Percentiles rank a stretch among this genome's conserved stretches.
Evolutionary conservation across 1,140 invertebrate species (phyloP).

Genomic region (Drosophila seguyi): DNA sequence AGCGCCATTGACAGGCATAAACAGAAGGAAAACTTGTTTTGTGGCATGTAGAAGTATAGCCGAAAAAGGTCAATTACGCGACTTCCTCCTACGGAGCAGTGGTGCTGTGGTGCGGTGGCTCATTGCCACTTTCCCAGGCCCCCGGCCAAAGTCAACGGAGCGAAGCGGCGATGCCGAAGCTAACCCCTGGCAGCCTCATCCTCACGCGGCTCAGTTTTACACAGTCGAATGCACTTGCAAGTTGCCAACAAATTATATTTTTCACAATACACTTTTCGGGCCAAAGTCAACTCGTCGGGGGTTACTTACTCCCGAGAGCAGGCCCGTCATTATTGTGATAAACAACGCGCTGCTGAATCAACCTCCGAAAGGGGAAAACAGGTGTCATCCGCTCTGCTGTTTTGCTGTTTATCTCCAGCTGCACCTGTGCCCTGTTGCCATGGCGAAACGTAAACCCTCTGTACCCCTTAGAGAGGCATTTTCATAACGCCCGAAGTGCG

Average conservation of each 20-base stretch:
- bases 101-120: slow-evolving; percentile 6
- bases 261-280: slow-evolving; percentile 52
- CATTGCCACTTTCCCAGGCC: slow-evolving; percentile 69
- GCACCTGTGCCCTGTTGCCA: slow-evolving; percentile 45
- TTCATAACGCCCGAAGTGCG: neutral
- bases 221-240: slow-evolving; percentile 73
- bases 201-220: slow-evolving; percentile 63
- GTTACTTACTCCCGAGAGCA: slow-evolving; percentile 27
- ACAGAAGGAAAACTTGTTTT: slow-evolving; percentile 39
- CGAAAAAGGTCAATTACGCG: slow-evolving; percentile 77
- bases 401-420: slow-evolving; percentile 47
- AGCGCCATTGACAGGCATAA: slow-evolving; percentile 29
- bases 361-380: slow-evolving; percentile 45
- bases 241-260: slow-evolving; percentile 62
- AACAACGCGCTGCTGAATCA: slow-evolving; percentile 47
- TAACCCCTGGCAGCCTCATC: slow-evolving; percentile 39
- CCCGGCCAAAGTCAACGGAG: slow-evolving; percentile 33
- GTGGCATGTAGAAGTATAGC: slow-evolving; percentile 42
- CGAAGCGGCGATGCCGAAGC: slow-evolving; percentile 23
- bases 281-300: slow-evolving; percentile 42
- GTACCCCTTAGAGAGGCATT: neutral
- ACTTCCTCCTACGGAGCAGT: slow-evolving; percentile 39
- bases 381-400: slow-evolving; percentile 73
- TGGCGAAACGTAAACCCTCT: neutral
- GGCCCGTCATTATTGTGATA: slow-evolving; percentile 70